Base-by-base conservation (phyloP, 2,888 invertebrate genomes). In the Eumacrocentrus americanus region DNA sequence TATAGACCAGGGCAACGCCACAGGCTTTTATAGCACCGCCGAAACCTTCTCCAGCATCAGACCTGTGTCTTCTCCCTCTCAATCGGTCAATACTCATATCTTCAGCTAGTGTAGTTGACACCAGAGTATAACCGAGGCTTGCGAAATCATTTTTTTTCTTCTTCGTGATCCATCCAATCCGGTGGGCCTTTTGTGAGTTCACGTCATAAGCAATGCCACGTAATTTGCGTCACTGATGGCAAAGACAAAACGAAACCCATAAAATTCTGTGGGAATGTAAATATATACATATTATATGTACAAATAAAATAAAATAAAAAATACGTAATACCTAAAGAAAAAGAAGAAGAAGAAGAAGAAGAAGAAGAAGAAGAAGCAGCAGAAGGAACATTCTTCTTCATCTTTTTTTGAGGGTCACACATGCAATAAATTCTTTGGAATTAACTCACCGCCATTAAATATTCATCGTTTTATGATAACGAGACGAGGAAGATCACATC, bases 11-110 rank as follows among this genome's bases (percentile, higher is more conserved):
- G 42, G 37, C 48, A 57, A 51, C 37, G 16, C 12, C 12, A 51
- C 38, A 7, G 48, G 63, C 65, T 64, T 66, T 66, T 66, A 66
- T 66, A 66, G 58, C 46, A 57, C 38, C 47, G 53, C 58, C 52
- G 56, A 66, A 66, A 66, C 51, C 58, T 61, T 50, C 50, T 50
- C 46, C 12, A 34, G 40, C 22, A 29, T n/a, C n/a, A n/a, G 52
- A 58, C 38, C 25, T 51, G 50, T 51, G 58, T 25, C n/a, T 60
- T 62, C 62, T 65, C 65, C 63, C 65, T 60, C 65, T 63, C 52
- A 50, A 42, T 53, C 20, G 29, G 16, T 53, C 29, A 16, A 53
- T 40, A 52, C 51, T 3, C 16, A 16, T 22, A 3, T 22, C 7
- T 3, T 23, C 1, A 25, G 4, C 9, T 20, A n/a, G 2, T 42